Evolutionary conservation across 1,140 invertebrate genomes (phyloP).

Genomic region (Aphidius ervi): DNA sequence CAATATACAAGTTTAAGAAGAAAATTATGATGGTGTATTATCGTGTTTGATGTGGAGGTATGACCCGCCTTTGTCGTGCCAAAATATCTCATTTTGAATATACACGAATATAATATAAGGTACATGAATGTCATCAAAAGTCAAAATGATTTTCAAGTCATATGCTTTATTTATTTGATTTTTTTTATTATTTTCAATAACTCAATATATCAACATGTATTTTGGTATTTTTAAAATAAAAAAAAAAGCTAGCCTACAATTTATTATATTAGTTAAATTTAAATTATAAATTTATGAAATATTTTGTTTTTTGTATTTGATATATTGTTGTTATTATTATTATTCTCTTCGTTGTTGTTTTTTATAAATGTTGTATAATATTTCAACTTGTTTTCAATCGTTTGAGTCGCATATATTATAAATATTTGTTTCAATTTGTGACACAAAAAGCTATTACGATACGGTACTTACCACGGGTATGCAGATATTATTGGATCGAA

Average conservation of each 20-base stretch:
- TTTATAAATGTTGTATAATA: background rate
- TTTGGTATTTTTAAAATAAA: too few relatives aligned
- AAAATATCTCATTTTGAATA: conserved; percentile 35
- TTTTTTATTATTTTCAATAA: background rate
- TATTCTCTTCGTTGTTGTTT: too few relatives aligned
- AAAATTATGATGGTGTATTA: conserved; percentile 14
- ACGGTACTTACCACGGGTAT: conserved; percentile 22
- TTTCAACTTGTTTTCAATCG: conserved; percentile 27
- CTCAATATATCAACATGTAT: too few relatives aligned
- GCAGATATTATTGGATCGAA: conserved; percentile 56
- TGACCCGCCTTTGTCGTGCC: conserved; percentile 42
- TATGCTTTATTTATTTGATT: background rate
- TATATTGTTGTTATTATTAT: too few relatives aligned
- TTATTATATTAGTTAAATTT: too few relatives aligned
- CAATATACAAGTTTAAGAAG: conserved; percentile 30
- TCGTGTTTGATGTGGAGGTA: conserved; percentile 36
- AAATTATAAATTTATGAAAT: background rate
- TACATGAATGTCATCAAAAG: background rate
- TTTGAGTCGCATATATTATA: conserved; percentile 40
- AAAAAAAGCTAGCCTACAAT: too few relatives aligned
- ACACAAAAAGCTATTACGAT: conserved; percentile 23
- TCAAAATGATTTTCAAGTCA: background rate
- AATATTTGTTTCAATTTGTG: conserved; percentile 34
- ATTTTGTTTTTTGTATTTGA: background rate
- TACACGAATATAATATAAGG: background rate